phyloP scores from a whole-genome alignment of 2,797 vertebrate genomes.

The Acanthurus tractus region DNA sequence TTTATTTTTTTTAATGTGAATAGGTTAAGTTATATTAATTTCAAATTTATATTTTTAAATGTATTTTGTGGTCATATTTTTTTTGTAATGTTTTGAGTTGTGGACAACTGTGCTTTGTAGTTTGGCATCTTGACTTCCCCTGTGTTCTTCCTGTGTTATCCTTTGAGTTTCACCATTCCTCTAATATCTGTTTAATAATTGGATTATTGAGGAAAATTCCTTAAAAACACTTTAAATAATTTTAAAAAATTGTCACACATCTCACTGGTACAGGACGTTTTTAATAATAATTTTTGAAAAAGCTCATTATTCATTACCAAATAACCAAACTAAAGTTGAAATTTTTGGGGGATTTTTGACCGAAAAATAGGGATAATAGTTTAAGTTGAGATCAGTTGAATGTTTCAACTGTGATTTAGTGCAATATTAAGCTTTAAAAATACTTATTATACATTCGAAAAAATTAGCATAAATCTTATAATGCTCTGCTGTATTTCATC shows the following conservation, averaged over 20 bases:
- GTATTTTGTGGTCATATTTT: constrained; percentile 37
- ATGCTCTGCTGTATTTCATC: constrained; percentile 17
- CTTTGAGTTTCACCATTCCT: constrained; percentile 52
- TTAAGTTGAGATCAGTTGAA: background rate
- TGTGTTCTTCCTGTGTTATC: constrained; percentile 67
- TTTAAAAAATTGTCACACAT: constrained; percentile 24
- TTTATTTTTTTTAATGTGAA: constrained; percentile 25
- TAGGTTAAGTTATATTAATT: constrained; percentile 39
- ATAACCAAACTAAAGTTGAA: background rate
- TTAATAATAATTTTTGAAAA: constrained; percentile 7
- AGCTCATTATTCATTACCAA: background rate
- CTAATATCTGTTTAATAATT: constrained; percentile 28
- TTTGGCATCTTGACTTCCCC: constrained; percentile 57
- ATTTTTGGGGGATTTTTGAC: background rate
- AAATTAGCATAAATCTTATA: background rate
- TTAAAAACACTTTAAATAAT: constrained; percentile 22
- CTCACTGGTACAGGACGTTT: constrained; percentile 40
- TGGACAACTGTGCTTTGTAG: constrained; percentile 45
- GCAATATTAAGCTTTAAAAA: constrained; percentile 12
- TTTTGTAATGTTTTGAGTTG: constrained; percentile 38
- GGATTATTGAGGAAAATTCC: constrained; percentile 22
- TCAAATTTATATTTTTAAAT: constrained; percentile 41
- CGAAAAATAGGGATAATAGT: background rate
- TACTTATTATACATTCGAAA: background rate
- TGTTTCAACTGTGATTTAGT: background rate